Percentiles rank a stretch among this genome's conserved stretches.
These are phyloP conservation scores for Phalacrocorax pelagicus DNA, from an alignment of 2,113 vertebrate genomes.

Conservation along the genomic window DNA sequence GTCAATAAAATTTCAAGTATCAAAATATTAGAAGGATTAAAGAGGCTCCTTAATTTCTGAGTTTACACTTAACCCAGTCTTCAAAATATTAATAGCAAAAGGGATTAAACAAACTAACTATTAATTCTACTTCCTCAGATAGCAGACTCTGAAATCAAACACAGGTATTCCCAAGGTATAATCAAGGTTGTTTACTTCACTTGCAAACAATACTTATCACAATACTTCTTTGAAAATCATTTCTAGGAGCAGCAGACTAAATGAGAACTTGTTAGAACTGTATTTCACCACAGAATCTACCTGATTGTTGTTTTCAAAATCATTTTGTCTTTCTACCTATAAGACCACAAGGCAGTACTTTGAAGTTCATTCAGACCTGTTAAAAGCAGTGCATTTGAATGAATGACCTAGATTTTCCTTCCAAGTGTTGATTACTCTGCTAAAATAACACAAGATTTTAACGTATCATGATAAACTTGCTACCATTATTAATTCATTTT, in stretches of 20 bases:
- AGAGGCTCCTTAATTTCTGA: constrained; percentile 25
- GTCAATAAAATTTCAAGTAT: constrained; percentile 36
- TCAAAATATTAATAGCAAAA: constrained; percentile 41
- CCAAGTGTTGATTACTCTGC: not conserved
- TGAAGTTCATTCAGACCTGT: not conserved
- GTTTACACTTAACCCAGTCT: not conserved
- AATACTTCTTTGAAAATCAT: not conserved
- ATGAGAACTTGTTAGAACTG: not conserved
- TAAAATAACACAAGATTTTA: constrained; percentile 6
- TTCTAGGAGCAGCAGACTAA: not conserved
- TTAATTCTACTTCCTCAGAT: constrained; percentile 23
- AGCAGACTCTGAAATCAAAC: not conserved
- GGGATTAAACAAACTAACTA: constrained; percentile 1
- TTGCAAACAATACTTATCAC: not conserved
- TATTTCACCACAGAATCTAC: not conserved
- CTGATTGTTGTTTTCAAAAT: not conserved
- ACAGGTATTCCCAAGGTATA: not conserved
- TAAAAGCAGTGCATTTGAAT: not conserved
- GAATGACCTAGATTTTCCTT: not conserved
- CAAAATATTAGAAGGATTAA: constrained; percentile 29
- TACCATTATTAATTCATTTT: not conserved
- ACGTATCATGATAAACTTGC: not conserved
- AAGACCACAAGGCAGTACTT: not conserved
- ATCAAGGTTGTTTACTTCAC: not conserved
- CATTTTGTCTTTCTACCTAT: not conserved